Evolutionary conservation across 2,888 invertebrate species (phyloP), one percentile per base, ranked within the genome.

Genomic region (Troides helena): DNA sequence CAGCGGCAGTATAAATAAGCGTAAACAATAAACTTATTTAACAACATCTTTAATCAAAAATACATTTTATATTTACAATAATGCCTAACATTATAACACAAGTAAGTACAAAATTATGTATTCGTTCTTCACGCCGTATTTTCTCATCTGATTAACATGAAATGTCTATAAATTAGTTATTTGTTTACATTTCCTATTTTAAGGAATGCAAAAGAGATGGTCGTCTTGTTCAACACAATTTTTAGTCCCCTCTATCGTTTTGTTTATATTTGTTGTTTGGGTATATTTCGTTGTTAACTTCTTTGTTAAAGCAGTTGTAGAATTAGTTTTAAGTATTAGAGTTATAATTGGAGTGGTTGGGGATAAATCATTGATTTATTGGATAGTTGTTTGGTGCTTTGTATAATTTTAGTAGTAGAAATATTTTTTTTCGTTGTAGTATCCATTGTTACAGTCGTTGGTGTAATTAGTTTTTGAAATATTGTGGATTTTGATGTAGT

Each of bases 201-300:
- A 74, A 70, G 78, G 70, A 69, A 81, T 82, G 75, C 89, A 89
- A 66, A 88, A 81, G 66, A 88, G 75, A 39, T 81, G 78, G 58
- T 83, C 83, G 14, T 77, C 71, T 64, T 84, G 81, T 70, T 87
- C 85, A 8, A 86, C 78, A 73, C 88, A 89, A n/a, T 65, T 65
- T 64, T 56, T 69, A 39, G 25, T 6, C 23, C 0, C 18, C 25
- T 6, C 7, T 59, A 43, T 25, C 14, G 58, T 65, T 18, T 21
- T 57, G n/a, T 57, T 57, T 39, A 36, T n/a, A 21, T 21, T 21
- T 21, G 21, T 21, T 21, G 21, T 21, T 21, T 21, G 21, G 36
- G n/a, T 64, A 59, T 57, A 50, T 8, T 10, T 25, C 6, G 18
- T 18, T 50, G 50, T 50, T 14, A 50, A 17, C 18, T 50, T 50